These are phyloP conservation scores for Drosophila histrio DNA, from an alignment of 2,888 invertebrate species.

Conservation along the genomic window DNA sequence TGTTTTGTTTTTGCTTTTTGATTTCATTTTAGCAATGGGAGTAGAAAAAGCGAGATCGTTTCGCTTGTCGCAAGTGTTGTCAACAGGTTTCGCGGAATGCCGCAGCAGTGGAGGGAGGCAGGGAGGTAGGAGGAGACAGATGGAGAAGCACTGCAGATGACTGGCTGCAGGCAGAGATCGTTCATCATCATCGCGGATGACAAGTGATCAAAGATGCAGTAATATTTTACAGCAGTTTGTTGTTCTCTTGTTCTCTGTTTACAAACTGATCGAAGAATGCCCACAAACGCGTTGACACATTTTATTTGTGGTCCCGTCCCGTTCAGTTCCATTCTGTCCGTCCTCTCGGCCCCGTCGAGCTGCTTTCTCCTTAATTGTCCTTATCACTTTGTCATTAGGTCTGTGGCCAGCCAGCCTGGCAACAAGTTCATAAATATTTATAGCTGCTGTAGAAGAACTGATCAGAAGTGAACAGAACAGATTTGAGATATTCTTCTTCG, in stretches of 20 bases:
- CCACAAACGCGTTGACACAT: constrained; percentile 66
- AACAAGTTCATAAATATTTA: constrained; percentile 68
- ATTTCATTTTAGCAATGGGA: constrained; percentile 3
- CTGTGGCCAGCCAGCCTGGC: constrained; percentile 15
- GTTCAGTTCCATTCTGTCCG: not conserved
- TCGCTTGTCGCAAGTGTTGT: constrained; percentile 80
- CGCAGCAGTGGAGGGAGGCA: constrained; percentile 1
- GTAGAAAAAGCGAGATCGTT: constrained; percentile 75
- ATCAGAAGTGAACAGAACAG: constrained; percentile 34
- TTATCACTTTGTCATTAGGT: constrained; percentile 78
- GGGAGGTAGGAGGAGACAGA: not conserved
- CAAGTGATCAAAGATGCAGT: constrained; percentile 78
- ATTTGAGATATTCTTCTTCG: constrained; percentile 72
- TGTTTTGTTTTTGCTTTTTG: not conserved
- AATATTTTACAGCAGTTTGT: constrained; percentile 76
- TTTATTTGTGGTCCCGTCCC: constrained; percentile 50
- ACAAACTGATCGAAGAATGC: constrained; percentile 66
- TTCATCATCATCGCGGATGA: constrained; percentile 75
- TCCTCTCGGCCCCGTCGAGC: constrained; percentile 1
- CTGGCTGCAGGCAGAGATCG: constrained; percentile 48
- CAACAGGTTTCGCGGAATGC: constrained; percentile 75
- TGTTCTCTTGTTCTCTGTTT: constrained; percentile 43
- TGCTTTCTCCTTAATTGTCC: constrained; percentile 79
- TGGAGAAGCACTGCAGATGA: constrained; percentile 7
- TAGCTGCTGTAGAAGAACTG: constrained; percentile 25